phyloP scores from a whole-genome alignment of 1,140 invertebrate species.

The Caenorhabditis brenneri region DNA sequence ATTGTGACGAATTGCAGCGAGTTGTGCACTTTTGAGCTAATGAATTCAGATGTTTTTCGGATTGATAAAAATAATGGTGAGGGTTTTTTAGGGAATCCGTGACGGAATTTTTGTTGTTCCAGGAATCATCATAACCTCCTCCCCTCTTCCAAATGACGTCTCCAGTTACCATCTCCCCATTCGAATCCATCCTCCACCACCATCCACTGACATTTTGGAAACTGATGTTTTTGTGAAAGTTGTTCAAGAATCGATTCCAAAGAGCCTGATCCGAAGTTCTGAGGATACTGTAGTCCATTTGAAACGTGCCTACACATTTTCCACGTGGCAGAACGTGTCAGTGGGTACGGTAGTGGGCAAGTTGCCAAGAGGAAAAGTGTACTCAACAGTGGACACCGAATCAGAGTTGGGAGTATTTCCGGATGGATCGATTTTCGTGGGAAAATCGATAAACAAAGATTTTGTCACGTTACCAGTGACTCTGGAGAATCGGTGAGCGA shows the following conservation, averaged over 20 bases:
- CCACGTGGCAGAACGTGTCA: conserved; percentile 31
- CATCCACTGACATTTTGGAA: background rate
- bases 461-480: background rate
- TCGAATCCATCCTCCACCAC: conserved; percentile 4
- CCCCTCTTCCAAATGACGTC: background rate
- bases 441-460: background rate
- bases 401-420: conserved; percentile 6
- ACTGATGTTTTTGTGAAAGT: background rate
- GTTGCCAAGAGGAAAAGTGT: background rate
- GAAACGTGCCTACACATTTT: background rate
- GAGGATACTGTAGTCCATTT: background rate
- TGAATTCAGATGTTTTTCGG: background rate
- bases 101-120: no score
- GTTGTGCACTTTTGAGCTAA: background rate
- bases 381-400: background rate
- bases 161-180: conserved; percentile 4
- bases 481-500: background rate
- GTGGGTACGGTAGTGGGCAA: conserved; percentile 22
- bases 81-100: no score
- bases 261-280: background rate
- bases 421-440: conserved; percentile 29
- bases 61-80: conserved; percentile 2
- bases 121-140: conserved; percentile 12
- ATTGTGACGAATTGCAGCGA: background rate
- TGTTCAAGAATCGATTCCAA: background rate